Evolutionary conservation across 1,140 invertebrate species (phyloP).

Genomic region (Neuroterus valhalla): DNA sequence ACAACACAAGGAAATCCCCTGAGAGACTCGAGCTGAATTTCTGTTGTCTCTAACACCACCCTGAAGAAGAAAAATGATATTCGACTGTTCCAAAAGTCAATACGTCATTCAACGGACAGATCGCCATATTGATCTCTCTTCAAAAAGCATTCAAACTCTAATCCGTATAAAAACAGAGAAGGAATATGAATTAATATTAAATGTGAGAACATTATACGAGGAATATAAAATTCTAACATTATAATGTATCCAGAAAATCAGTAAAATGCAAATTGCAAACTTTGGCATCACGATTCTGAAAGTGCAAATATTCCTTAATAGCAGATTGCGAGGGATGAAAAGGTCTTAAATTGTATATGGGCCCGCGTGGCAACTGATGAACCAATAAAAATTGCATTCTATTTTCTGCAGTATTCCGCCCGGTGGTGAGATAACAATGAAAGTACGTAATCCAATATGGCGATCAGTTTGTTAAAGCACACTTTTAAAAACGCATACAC

Average conservation of each 20-base stretch:
- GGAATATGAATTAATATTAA: background rate
- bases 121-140: background rate
- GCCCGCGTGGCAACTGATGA: background rate
- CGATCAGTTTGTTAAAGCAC: constrained; percentile 32
- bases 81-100: background rate
- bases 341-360: background rate
- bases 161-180: background rate
- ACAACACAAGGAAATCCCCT: background rate
- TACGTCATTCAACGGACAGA: background rate
- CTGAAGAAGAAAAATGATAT: background rate
- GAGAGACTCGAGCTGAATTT: background rate
- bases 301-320: background rate
- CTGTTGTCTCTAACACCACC: background rate
- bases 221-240: no score
- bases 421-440: constrained; percentile 14
- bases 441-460: background rate
- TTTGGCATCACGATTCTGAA: background rate
- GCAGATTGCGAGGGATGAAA: background rate
- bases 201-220: no score
- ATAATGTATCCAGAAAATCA: background rate
- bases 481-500: background rate
- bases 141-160: background rate
- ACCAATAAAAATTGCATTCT: constrained; percentile 15
- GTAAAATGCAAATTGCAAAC: background rate
- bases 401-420: background rate